phyloP scores from a whole-genome alignment of 2,888 invertebrate species.

The Drosophila conformis region DNA sequence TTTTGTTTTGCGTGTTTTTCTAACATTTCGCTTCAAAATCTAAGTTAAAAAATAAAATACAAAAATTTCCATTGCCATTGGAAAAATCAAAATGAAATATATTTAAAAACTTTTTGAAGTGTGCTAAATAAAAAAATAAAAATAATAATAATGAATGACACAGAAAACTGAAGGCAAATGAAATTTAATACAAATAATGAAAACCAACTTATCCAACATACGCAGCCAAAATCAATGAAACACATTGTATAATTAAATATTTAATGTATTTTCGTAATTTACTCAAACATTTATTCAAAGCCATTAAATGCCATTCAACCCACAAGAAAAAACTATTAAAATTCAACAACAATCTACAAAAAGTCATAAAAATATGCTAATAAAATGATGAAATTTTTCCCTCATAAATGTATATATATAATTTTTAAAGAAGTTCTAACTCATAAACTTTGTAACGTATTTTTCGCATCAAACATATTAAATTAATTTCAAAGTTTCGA shows the following conservation, averaged over 20 bases:
- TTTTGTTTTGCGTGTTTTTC: constrained; percentile 32
- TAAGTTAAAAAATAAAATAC: constrained; percentile 19
- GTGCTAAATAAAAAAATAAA: background rate
- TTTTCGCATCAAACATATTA: background rate
- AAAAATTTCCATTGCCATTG: constrained; percentile 14
- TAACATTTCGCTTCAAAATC: constrained; percentile 45
- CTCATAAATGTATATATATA: background rate
- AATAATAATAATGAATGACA: background rate
- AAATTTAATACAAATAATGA: constrained; percentile 5
- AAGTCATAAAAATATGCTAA: constrained; percentile 22
- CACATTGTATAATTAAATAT: background rate
- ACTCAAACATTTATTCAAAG: background rate
- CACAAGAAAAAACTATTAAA: constrained; percentile 15
- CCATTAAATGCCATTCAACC: constrained; percentile 5
- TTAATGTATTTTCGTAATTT: background rate
- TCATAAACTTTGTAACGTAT: background rate
- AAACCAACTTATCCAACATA: background rate
- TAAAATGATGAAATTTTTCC: constrained; percentile 7
- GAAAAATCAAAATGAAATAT: constrained; percentile 14
- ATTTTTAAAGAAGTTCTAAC: constrained; percentile 3
- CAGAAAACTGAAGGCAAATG: background rate
- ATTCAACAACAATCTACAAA: constrained; percentile 18
- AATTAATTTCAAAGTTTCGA: constrained; percentile 8
- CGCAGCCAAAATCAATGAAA: background rate
- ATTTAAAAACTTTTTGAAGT: constrained; percentile 15